Evolutionary conservation across 2,113 vertebrate genomes (phyloP).

Genomic region (Trochalopteron elliotii): DNA sequence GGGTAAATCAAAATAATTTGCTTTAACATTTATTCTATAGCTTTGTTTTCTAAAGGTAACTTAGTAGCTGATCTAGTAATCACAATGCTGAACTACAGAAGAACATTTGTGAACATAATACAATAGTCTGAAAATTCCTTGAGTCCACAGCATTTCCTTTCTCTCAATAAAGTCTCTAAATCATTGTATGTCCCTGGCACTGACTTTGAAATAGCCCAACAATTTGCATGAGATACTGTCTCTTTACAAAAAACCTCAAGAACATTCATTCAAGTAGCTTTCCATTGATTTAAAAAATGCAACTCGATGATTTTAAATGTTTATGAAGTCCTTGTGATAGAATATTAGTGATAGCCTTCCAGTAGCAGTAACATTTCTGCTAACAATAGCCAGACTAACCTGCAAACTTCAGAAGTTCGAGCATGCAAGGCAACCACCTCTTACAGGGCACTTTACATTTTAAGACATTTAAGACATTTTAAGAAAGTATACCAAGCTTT

Average conservation of each 20-base stretch:
- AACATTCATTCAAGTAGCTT: not conserved
- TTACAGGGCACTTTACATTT: not conserved
- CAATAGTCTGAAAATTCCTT: not conserved
- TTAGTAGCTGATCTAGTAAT: not conserved
- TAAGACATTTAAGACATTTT: not conserved
- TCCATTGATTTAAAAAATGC: not conserved
- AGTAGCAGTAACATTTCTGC: not conserved
- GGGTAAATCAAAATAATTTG: not conserved
- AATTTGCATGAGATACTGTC: not conserved
- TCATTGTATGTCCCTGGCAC: fast-evolving
- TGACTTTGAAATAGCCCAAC: not conserved
- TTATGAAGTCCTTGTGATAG: not conserved
- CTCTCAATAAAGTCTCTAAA: not conserved
- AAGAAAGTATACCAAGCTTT: not conserved
- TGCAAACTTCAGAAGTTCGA: not conserved
- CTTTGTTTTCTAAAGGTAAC: not conserved
- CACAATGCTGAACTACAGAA: not conserved
- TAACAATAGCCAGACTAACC: not conserved
- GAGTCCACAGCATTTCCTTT: not conserved
- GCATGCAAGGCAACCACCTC: not conserved
- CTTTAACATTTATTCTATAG: not conserved
- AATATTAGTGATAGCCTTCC: not conserved
- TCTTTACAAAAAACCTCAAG: not conserved
- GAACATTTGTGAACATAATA: not conserved
- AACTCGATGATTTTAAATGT: not conserved